phyloP scores from a whole-genome alignment of 2,797 vertebrate species.

The Meda fulgida region DNA sequence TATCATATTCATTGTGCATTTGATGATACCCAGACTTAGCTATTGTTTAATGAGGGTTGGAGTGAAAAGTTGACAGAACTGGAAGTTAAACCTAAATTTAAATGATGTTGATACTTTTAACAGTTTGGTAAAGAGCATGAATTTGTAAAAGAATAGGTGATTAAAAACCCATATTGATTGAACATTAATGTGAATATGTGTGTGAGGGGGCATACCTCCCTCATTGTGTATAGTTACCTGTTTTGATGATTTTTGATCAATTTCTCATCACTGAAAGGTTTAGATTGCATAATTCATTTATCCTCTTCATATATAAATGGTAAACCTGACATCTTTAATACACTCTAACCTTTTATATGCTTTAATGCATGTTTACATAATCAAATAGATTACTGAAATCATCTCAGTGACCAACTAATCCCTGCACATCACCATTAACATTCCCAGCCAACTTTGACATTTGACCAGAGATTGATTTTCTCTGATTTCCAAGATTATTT shows the following conservation, averaged over 20 bases:
- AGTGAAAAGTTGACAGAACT: neutral
- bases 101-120: neutral
- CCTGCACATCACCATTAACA: slow-evolving; percentile 32
- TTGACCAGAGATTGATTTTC: slow-evolving; percentile 18
- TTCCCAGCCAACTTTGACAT: slow-evolving; percentile 7
- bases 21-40: too few relatives aligned
- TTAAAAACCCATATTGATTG: neutral
- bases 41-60: neutral
- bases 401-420: slow-evolving; percentile 34
- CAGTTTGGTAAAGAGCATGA: neutral
- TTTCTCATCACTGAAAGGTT: neutral
- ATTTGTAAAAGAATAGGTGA: neutral
- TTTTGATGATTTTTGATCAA: neutral
- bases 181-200: neutral
- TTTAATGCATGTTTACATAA: slow-evolving; percentile 34
- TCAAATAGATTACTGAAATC: slow-evolving; percentile 22
- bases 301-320: neutral
- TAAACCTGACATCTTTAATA: slow-evolving; percentile 6
- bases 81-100: neutral
- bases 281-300: neutral
- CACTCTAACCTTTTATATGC: slow-evolving; percentile 1
- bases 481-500: slow-evolving; percentile 13
- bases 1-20: neutral
- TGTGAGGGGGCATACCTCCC: neutral
- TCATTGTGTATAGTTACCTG: neutral